These are phyloP conservation scores for Harpagifer antarcticus DNA, from an alignment of 2,797 vertebrate species.

Conservation along the genomic window DNA sequence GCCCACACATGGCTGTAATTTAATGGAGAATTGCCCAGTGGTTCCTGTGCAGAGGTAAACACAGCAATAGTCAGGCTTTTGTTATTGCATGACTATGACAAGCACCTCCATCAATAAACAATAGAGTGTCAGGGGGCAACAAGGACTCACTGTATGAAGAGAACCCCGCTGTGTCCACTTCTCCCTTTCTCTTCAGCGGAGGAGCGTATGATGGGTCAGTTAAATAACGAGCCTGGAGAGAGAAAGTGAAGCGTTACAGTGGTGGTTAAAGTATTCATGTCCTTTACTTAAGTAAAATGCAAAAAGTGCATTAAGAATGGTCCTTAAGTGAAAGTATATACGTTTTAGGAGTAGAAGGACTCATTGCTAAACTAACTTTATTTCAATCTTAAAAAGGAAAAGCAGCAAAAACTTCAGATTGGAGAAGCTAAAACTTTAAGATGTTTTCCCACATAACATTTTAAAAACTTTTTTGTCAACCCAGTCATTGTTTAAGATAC, in stretches of 20 bases:
- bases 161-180: constrained; percentile 73
- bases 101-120: constrained; percentile 85
- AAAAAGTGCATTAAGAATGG: no score
- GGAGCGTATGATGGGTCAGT: constrained; percentile 34
- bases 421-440: no score
- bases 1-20: constrained; percentile 89
- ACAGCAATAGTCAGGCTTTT: constrained; percentile 85
- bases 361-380: no score
- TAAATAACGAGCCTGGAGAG: neutral
- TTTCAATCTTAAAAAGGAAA: no score
- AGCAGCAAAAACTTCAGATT: no score
- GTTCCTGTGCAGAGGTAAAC: constrained; percentile 88
- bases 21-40: constrained; percentile 86
- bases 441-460: no score
- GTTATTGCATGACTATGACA: constrained; percentile 89
- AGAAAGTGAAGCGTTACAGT: neutral
- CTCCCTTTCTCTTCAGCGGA: constrained; percentile 63
- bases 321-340: no score
- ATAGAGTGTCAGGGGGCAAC: constrained; percentile 76
- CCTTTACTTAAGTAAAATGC: no score
- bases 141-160: constrained; percentile 76
- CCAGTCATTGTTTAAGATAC: no score
- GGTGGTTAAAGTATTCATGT: no score
- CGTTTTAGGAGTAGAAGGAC: no score
- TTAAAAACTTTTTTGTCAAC: no score